Evolutionary conservation across 2,113 vertebrate species (phyloP).

Genomic region (Labrus mixtus): DNA sequence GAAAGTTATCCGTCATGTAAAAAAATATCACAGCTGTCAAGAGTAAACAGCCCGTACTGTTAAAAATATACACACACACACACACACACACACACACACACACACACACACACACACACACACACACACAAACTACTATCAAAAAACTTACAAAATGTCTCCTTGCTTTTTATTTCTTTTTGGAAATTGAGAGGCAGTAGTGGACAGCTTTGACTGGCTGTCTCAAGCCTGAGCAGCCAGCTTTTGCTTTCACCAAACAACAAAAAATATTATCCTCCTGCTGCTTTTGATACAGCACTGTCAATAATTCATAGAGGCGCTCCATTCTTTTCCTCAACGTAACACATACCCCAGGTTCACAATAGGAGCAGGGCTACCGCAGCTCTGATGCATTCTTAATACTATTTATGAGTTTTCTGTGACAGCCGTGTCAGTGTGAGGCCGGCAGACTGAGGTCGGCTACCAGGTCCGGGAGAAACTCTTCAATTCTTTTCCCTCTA

Average conservation of each 20-base stretch:
- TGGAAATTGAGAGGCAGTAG: slow-evolving; percentile 10
- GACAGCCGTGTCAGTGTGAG: slow-evolving; percentile 51
- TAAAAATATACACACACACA: neutral
- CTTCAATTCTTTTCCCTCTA: neutral
- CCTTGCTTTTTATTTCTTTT: neutral
- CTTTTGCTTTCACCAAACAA: slow-evolving; percentile 53
- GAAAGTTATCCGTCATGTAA: neutral
- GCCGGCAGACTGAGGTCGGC: neutral
- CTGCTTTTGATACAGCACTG: slow-evolving; percentile 55
- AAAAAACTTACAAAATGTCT: neutral
- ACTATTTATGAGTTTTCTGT: slow-evolving; percentile 72
- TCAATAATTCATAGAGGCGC: slow-evolving; percentile 79
- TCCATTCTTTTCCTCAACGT: slow-evolving; percentile 53
- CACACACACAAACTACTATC: neutral
- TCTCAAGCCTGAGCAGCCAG: slow-evolving; percentile 29
- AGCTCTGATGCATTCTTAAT: slow-evolving; percentile 77
- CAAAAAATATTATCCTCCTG: slow-evolving; percentile 61
- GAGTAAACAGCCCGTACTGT: slow-evolving; percentile 6
- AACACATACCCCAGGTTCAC: slow-evolving; percentile 53
- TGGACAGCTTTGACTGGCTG: slow-evolving; percentile 7
- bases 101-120: no score
- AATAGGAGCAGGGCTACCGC: slow-evolving; percentile 44
- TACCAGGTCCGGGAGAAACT: slow-evolving; percentile 9
- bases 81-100: no score
- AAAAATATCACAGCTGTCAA: neutral